Percentiles rank a stretch among this genome's conserved stretches.
phyloP scores from a whole-genome alignment of 2,888 invertebrate species.

The Pseudanteris insignis region DNA sequence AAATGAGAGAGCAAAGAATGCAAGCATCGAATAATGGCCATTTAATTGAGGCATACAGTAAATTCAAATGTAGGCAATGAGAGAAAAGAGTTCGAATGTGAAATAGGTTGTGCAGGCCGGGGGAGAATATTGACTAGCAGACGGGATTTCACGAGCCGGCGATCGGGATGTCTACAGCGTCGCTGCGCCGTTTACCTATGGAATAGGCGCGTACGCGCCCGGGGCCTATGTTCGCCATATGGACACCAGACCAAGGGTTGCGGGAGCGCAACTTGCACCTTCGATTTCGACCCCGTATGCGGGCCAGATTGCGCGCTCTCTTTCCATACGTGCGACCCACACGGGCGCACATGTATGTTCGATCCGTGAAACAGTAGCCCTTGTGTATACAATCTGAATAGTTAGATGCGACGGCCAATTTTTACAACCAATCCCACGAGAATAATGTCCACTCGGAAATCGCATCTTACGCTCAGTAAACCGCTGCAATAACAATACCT shows the following conservation, averaged over 20 bases:
- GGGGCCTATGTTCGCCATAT: conserved; percentile 61
- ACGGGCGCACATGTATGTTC: conserved; percentile 6
- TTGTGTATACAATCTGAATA: conserved; percentile 32
- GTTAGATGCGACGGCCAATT: conserved; percentile 19
- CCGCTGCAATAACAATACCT: too few relatives aligned
- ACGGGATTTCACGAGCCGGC: conserved; percentile 8
- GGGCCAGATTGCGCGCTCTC: conserved; percentile 56
- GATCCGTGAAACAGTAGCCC: conserved; percentile 26
- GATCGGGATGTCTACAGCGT: conserved; percentile 5
- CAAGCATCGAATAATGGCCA: conserved; percentile 11
- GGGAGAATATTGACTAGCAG: conserved; percentile 22
- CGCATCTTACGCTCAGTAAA: too few relatives aligned
- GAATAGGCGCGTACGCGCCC: conserved; percentile 49
- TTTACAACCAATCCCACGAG: conserved; percentile 44
- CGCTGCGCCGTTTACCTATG: conserved; percentile 52
- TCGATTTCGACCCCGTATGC: conserved; percentile 57
- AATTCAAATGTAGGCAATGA: conserved; percentile 16
- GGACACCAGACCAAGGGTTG: conserved; percentile 58
- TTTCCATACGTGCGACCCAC: conserved; percentile 12
- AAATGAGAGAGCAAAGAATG: too few relatives aligned
- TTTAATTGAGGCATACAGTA: conserved; percentile 19
- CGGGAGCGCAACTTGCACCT: conserved; percentile 51
- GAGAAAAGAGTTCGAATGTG: conserved; percentile 10
- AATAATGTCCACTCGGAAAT: conserved; percentile 33
- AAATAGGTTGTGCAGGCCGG: conserved; percentile 3